Evolutionary conservation across 2,113 vertebrate species (phyloP), one percentile per base, ranked within the genome.

Genomic region (Oreochromis tanganicae): DNA sequence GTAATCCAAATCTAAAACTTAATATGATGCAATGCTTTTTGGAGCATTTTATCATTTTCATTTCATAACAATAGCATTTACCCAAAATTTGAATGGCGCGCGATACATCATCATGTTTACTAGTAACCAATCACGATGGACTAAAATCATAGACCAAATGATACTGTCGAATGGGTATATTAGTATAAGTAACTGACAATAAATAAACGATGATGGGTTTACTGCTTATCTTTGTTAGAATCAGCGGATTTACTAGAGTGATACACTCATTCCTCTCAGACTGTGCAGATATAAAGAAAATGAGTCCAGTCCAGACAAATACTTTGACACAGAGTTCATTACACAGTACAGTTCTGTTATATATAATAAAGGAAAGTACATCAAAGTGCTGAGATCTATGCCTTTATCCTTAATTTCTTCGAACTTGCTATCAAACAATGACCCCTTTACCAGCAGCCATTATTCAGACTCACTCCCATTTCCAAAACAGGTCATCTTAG

Each of bases 401-500:
- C 73, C 54, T 91, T 87, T 81, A 80, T 88, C 50, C 57, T 86
- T 80, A 55, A 80, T 91, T 89, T 86, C 81, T 36, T 83, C 71
- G 21, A 27, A 34, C 83, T 85, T 81, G 32, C 83, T 84, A 86
- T 95, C 92, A 94, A 88, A 95, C 88, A 92, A 75, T 85, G 85
- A 93, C 94, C 91, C 68, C 85, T 90, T 92, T 75, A 89, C 89
- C 81, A 91, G 12, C 84, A 85, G 63, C 81, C 92, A 89, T 95
- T 94, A 89, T 88, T 92, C 94, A 88, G 80, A 46, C 87, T 86
- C 57, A 56, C 85, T 84, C 55, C 46, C 55, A 81, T 87, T 66
- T 91, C 84, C 90, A 80, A 87, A 93, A 94, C 93, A 88, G 95
- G 92, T 94, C 95, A 93, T 95, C 93, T 93, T 43, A 92, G 91